phyloP scores from a whole-genome alignment of 2,797 vertebrate genomes.

The Girardinus metallicus region DNA sequence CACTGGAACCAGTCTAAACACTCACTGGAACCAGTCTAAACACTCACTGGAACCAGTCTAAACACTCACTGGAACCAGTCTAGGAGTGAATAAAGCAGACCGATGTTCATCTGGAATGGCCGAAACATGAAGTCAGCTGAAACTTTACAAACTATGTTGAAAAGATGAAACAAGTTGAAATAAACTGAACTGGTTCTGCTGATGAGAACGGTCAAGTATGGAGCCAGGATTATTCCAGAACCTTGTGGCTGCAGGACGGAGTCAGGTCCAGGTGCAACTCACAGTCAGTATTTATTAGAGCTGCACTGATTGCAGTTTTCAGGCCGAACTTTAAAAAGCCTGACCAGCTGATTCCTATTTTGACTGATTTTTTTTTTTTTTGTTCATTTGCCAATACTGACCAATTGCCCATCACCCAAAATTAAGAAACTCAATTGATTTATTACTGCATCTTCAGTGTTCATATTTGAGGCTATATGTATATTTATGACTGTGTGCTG shows the following conservation, averaged over 20 bases:
- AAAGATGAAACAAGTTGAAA: neutral
- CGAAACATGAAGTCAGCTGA: no score
- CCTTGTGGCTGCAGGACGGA: neutral
- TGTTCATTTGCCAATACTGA: neutral
- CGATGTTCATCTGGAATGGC: neutral
- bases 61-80: neutral
- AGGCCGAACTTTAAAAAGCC: neutral
- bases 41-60: neutral
- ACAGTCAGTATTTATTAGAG: neutral
- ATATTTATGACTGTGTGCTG: no score
- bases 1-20: neutral
- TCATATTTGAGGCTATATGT: neutral
- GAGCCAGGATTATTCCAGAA: neutral
- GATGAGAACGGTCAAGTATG: neutral
- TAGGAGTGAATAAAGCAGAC: neutral
- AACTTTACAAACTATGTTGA: neutral
- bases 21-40: neutral
- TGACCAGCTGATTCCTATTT: neutral
- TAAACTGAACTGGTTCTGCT: neutral
- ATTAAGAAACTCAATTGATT: neutral
- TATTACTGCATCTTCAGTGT: neutral
- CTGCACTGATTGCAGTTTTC: neutral
- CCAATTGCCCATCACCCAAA: no score
- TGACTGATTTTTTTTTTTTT: neutral
- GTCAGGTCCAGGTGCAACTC: neutral